These are phyloP conservation scores for Noturus placidus DNA, from an alignment of 2,113 vertebrate genomes.

Conservation along the genomic window DNA sequence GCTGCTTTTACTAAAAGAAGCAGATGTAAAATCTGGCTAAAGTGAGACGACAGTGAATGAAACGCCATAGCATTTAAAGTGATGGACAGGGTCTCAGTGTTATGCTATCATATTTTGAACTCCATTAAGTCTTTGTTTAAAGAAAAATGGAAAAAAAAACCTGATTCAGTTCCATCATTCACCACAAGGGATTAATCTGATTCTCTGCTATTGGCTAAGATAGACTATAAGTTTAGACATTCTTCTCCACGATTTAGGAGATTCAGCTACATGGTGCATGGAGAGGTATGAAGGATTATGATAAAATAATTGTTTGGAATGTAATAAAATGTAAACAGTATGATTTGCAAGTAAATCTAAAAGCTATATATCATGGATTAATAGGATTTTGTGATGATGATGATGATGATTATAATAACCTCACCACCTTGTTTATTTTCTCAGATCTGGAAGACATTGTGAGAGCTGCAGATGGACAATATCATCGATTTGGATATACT, in stretches of 20 bases:
- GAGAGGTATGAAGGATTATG: background rate
- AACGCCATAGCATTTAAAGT: background rate
- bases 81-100: background rate
- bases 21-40: background rate
- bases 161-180: background rate
- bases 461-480: constrained; percentile 34
- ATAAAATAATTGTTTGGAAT: background rate
- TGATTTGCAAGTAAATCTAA: background rate
- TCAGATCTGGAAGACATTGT: background rate
- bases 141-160: background rate
- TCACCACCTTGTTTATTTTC: background rate
- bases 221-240: background rate
- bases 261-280: background rate
- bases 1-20: background rate
- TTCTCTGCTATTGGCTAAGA: background rate
- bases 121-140: background rate
- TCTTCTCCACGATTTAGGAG: background rate
- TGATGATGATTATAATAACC: too few species aligned
- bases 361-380: constrained; percentile 46
- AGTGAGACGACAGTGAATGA: background rate
- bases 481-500: background rate
- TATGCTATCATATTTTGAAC: background rate
- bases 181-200: background rate
- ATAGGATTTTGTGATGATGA: too few species aligned
- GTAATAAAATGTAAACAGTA: too few species aligned